Percentiles rank a stretch among this genome's conserved stretches.
Conservation (phyloP, 2,888 invertebrate species). For the Cheilosia urbana region DNA sequence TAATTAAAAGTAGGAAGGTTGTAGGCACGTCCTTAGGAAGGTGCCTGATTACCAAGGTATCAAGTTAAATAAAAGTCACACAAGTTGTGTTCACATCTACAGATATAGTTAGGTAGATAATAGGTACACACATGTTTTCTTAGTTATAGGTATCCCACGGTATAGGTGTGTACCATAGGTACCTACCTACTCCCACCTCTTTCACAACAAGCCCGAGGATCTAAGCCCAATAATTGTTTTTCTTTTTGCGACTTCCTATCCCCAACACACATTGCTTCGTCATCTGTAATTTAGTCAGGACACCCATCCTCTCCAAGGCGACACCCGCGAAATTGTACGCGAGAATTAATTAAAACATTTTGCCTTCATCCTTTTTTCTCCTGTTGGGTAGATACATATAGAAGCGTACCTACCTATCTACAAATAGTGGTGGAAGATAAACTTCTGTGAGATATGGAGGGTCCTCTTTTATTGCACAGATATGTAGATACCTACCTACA, state of each 20-base stretch:
- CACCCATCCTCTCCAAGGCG: not conserved
- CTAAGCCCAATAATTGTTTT: constrained; percentile 35
- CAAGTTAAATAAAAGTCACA: too few relatives aligned
- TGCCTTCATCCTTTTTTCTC: constrained; percentile 18
- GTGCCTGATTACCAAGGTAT: too few relatives aligned
- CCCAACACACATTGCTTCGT: constrained; percentile 60
- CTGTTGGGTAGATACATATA: not conserved
- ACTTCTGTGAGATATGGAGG: constrained; percentile 33
- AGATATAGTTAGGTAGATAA: too few relatives aligned
- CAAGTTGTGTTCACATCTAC: too few relatives aligned
- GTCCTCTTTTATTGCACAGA: constrained; percentile 30
- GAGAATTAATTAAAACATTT: constrained; percentile 75
- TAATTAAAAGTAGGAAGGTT: too few relatives aligned
- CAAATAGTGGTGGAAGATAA: constrained; percentile 23
- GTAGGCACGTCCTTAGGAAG: too few relatives aligned
- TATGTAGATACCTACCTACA: constrained; percentile 7
- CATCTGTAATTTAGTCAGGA: constrained; percentile 41
- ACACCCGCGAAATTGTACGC: constrained; percentile 47
- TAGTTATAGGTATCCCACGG: too few relatives aligned
- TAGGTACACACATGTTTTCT: too few relatives aligned
- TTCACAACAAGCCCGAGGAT: not conserved
- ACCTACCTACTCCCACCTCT: not conserved
- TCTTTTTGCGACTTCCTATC: constrained; percentile 57
- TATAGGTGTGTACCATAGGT: too few relatives aligned
- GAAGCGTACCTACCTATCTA: not conserved